A percentile compares a stretch with the other conserved stretches of the same genome.
Conservation (phyloP, 2,888 invertebrate species). For the Hyalella azteca region DNA sequence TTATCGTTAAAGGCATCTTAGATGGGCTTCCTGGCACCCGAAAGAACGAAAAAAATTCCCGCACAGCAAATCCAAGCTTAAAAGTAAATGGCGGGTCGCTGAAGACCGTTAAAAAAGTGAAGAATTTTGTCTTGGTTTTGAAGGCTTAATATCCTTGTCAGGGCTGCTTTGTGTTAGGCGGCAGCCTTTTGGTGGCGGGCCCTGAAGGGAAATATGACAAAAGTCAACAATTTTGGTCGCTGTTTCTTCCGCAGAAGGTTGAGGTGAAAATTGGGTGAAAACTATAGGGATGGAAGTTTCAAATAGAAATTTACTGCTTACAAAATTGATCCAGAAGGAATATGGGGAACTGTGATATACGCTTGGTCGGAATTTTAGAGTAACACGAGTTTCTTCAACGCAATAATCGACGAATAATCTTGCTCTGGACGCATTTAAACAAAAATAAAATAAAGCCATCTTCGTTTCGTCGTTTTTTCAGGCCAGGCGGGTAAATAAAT, state of each 20-base stretch:
- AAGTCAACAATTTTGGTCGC: not conserved
- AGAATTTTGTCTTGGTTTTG: not conserved
- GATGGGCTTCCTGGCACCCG: conserved; percentile 11
- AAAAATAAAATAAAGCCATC: too few relatives aligned
- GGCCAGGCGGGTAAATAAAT: too few relatives aligned
- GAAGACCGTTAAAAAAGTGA: not conserved
- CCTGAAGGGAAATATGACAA: not conserved
- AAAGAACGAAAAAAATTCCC: not conserved
- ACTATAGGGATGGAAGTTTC: not conserved
- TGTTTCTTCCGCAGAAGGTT: not conserved
- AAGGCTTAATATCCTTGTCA: conserved; percentile 34
- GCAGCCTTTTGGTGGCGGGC: not conserved
- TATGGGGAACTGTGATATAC: too few relatives aligned
- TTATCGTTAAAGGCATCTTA: conserved; percentile 16
- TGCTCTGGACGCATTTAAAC: too few relatives aligned
- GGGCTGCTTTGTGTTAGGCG: not conserved
- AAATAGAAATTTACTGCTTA: not conserved
- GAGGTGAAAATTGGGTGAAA: not conserved
- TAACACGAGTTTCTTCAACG: too few relatives aligned
- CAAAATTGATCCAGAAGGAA: not conserved
- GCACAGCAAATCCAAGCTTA: not conserved
- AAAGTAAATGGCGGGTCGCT: not conserved
- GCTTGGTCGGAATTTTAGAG: too few relatives aligned
- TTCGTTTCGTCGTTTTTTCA: too few relatives aligned
- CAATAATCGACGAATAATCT: too few relatives aligned